These are phyloP conservation scores for Elanoides forficatus DNA, from an alignment of 2,113 vertebrate genomes.

Conservation along the genomic window DNA sequence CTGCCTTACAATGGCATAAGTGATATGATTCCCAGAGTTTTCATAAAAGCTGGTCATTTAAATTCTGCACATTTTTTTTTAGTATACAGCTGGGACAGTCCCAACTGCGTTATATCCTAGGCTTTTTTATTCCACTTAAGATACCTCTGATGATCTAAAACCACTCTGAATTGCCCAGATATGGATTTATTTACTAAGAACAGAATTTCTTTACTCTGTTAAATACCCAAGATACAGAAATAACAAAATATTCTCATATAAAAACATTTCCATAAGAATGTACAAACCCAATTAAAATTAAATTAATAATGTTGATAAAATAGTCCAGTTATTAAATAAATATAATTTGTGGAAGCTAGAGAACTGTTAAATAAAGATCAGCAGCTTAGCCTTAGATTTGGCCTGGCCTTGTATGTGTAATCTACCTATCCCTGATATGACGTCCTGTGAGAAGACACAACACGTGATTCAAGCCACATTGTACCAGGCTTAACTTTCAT, in stretches of 20 bases:
- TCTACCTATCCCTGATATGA: neutral
- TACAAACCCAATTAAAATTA: neutral
- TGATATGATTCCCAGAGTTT: neutral
- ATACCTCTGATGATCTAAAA: neutral
- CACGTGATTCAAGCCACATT: accelerated
- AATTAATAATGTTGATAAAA: neutral
- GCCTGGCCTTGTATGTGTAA: neutral
- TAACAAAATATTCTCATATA: neutral
- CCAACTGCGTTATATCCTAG: neutral
- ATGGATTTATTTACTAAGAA: neutral
- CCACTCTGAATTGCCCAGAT: neutral
- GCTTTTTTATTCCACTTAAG: neutral
- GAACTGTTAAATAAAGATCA: neutral
- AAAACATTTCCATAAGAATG: neutral
- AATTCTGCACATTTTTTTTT: neutral
- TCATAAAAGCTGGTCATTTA: neutral
- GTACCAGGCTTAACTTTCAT: neutral
- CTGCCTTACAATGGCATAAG: neutral
- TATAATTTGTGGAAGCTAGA: neutral
- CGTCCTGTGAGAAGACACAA: neutral
- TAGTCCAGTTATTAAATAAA: neutral
- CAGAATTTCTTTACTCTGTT: neutral
- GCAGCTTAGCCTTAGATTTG: neutral
- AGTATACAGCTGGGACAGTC: neutral
- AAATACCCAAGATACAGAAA: neutral